Conservation (phyloP, 2,113 vertebrate genomes). For the Osmerus eperlanus region DNA sequence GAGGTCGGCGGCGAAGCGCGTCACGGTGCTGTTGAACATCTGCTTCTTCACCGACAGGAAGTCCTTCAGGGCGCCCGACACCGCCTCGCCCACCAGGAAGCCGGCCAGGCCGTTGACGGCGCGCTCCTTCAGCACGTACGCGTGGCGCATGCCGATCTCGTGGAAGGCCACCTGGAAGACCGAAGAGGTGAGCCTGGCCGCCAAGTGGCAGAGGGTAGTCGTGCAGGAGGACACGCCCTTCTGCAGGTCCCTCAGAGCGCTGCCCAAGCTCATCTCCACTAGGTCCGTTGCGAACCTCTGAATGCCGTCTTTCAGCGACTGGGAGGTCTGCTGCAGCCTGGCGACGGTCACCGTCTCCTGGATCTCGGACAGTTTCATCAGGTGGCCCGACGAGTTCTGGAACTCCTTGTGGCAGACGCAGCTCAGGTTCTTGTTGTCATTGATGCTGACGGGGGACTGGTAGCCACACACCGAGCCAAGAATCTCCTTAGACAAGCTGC, state of each 20-base stretch:
- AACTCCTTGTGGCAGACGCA: slow-evolving; percentile 78
- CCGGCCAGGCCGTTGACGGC: slow-evolving; percentile 87
- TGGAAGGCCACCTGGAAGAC: slow-evolving; percentile 97
- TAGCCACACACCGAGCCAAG: slow-evolving; percentile 82
- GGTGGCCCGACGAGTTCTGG: slow-evolving; percentile 66
- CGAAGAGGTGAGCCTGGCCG: slow-evolving; percentile 87
- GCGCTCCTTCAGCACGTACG: slow-evolving; percentile 83
- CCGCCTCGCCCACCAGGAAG: slow-evolving; percentile 88
- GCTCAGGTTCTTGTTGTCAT: slow-evolving; percentile 75
- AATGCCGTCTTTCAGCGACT: slow-evolving; percentile 85
- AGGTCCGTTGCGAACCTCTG: slow-evolving; percentile 91
- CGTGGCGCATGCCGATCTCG: slow-evolving; percentile 87
- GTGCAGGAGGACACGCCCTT: slow-evolving; percentile 93
- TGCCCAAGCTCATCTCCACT: slow-evolving; percentile 92
- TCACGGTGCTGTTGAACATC: slow-evolving; percentile 87
- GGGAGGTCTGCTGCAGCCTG: slow-evolving; percentile 78
- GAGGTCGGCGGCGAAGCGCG: slow-evolving; percentile 87
- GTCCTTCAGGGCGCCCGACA: slow-evolving; percentile 87
- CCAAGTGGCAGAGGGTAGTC: slow-evolving; percentile 88
- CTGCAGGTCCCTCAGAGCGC: slow-evolving; percentile 90
- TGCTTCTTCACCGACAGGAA: slow-evolving; percentile 89
- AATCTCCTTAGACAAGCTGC: slow-evolving; percentile 85
- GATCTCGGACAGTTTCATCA: slow-evolving; percentile 77
- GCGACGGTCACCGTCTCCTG: slow-evolving; percentile 69
- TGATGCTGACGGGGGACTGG: slow-evolving; percentile 70